Conservation (phyloP, 1,140 invertebrate genomes). For the Zaprionus kolodkinae region DNA sequence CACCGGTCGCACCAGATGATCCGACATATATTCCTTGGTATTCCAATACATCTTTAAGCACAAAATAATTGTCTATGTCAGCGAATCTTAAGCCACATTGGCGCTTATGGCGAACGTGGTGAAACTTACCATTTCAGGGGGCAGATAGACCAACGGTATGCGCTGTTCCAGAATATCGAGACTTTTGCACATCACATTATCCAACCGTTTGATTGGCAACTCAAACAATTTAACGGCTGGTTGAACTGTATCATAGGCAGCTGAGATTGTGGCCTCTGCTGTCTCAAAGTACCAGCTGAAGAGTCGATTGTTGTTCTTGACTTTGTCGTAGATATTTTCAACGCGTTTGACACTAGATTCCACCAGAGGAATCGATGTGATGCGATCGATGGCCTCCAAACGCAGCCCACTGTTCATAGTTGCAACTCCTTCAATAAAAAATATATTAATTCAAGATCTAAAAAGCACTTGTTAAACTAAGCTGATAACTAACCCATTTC, state of each 20-base stretch:
- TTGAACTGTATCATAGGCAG: slow-evolving; percentile 88
- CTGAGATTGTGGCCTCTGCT: slow-evolving; percentile 88
- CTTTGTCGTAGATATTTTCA: slow-evolving; percentile 88
- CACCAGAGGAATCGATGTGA: slow-evolving; percentile 89
- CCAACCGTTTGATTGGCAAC: slow-evolving; percentile 89
- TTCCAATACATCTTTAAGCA: slow-evolving; percentile 89
- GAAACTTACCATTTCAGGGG: slow-evolving; percentile 89
- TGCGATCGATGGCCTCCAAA: slow-evolving; percentile 88
- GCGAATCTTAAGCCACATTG: slow-evolving; percentile 32
- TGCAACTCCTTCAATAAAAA: slow-evolving; percentile 54
- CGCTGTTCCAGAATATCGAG: slow-evolving; percentile 91
- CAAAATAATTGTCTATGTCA: slow-evolving; percentile 59
- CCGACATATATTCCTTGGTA: slow-evolving; percentile 90
- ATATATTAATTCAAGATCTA: background rate
- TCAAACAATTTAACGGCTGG: slow-evolving; percentile 89
- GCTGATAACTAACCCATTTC: slow-evolving; percentile 63
- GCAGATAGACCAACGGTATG: slow-evolving; percentile 90
- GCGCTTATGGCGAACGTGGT: slow-evolving; percentile 32
- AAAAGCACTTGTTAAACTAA: background rate
- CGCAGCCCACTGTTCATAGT: slow-evolving; percentile 68
- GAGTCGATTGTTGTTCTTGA: slow-evolving; percentile 88
- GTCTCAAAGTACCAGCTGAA: slow-evolving; percentile 90
- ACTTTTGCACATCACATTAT: slow-evolving; percentile 90
- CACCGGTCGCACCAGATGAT: slow-evolving; percentile 88
- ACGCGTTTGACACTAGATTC: slow-evolving; percentile 89